Base-by-base conservation (phyloP, 2,797 vertebrate species). In the Pseudomugil tenellus region DNA sequence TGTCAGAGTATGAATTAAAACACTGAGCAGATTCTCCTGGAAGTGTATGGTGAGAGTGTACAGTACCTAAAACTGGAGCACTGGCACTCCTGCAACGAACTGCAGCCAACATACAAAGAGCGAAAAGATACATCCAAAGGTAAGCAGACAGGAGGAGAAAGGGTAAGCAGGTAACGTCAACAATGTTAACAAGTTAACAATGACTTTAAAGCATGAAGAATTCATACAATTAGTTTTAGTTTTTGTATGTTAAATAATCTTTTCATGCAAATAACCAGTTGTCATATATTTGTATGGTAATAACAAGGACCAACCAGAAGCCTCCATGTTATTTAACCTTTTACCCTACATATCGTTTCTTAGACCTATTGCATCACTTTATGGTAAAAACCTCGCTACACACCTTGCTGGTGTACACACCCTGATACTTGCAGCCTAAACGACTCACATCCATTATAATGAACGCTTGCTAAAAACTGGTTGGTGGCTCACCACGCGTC, bases 11-110 rank as follows among this genome's bases (percentile, higher is more conserved):
- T 58, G 31, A 41, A 60, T 35, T 16, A 52, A 43, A 28, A 0
- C 23, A 11, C 2, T n/a, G 26, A 60, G 35, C 63, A 11, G 28
- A 6, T 51, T 63, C 56, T 46, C 14, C 65, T 52, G 23, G 63
- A 61, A 63, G 21, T 43, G 51, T 26, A 9, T 39, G 71, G 74
- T 76, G 67, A 58, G 70, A 46, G 71, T 69, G 87, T 95, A 96
- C 95, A 76, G 87, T 98, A 98, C 97, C 97, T 97, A 98, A 94
- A 84, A 92, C 92, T 1, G 97, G 97, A 87, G 96, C 96, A 86
- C 97, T 98, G 96, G 95, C 94, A 90, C 97, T 99, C 93, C 97
- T 95, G 94, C 91, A 86, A 87, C 96, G 95, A 89, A 96, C 97
- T 99, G 95, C 93, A 92, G 92, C 91, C 93, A 91, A 86, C 89